Conservation (phyloP, 1,140 invertebrate genomes). For the Vanessa tameamea region DNA sequence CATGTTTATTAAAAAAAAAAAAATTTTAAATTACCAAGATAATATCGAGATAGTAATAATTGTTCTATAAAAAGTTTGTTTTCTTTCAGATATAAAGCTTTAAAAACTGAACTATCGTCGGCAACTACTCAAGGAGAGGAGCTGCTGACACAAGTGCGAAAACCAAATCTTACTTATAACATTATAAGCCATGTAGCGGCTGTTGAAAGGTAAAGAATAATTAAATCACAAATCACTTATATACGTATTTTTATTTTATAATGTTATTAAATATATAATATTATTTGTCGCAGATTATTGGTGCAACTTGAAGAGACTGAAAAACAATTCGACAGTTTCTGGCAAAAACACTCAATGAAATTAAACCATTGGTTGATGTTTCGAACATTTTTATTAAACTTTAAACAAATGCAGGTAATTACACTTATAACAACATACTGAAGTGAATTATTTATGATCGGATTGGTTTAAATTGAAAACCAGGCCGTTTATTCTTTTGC, state of each 20-base stretch:
- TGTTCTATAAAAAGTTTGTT: not conserved
- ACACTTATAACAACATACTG: constrained; percentile 24
- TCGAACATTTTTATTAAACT: constrained; percentile 87
- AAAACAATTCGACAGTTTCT: constrained; percentile 95
- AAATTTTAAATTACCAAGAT: not conserved
- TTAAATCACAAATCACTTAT: too few relatives aligned
- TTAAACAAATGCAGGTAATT: constrained; percentile 79
- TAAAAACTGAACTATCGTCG: constrained; percentile 88
- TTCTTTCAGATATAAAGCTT: constrained; percentile 68
- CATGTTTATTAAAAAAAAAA: too few relatives aligned
- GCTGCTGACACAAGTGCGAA: constrained; percentile 85
- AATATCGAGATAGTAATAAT: not conserved
- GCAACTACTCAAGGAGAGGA: constrained; percentile 92
- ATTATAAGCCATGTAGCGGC: constrained; percentile 94
- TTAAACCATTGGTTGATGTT: constrained; percentile 94
- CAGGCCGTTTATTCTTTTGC: constrained; percentile 53
- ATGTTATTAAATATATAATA: not conserved
- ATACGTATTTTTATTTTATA: too few relatives aligned
- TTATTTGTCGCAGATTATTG: constrained; percentile 85
- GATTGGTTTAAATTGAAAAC: constrained; percentile 67
- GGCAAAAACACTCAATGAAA: constrained; percentile 93
- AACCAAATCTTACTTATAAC: constrained; percentile 83
- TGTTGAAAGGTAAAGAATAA: constrained; percentile 89
- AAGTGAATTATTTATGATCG: constrained; percentile 35
- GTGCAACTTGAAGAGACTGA: constrained; percentile 97